These are phyloP conservation scores for Sceloporus tristichus DNA, from an alignment of 2,113 vertebrate species.

Conservation along the genomic window DNA sequence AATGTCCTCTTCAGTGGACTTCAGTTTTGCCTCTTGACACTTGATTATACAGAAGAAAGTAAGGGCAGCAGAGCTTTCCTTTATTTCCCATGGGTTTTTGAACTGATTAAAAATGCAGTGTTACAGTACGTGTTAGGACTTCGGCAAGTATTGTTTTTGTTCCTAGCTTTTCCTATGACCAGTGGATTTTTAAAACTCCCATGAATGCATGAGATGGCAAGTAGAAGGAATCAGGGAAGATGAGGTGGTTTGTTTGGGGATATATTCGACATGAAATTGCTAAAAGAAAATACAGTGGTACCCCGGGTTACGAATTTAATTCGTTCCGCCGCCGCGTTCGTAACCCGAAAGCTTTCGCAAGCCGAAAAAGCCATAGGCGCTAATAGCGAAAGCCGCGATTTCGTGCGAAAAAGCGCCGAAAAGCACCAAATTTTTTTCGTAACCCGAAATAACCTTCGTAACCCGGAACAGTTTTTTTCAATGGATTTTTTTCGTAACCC, in stretches of 20 bases:
- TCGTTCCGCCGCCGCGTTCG: no score
- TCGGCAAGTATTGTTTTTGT: not conserved
- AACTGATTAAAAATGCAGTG: not conserved
- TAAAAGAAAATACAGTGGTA: no score
- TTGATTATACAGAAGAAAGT: not conserved
- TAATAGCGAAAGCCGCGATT: no score
- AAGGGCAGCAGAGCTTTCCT: not conserved
- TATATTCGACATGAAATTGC: not conserved
- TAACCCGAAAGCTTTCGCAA: no score
- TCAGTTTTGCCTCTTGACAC: conserved; percentile 11
- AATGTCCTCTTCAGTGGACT: not conserved
- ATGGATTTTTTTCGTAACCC: no score
- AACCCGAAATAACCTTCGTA: no score
- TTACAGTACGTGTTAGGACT: not conserved
- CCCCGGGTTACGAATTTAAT: no score
- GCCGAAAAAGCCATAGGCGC: no score
- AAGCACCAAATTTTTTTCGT: no score
- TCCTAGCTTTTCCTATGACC: not conserved
- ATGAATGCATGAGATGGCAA: not conserved
- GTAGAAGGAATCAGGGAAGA: not conserved
- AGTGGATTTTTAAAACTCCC: not conserved
- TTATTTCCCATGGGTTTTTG: not conserved
- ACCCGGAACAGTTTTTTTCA: no score
- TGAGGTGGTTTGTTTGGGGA: not conserved
- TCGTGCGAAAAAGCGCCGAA: no score